These are phyloP conservation scores for Aeoliscus strigatus DNA, from an alignment of 2,797 vertebrate species.

Conservation along the genomic window DNA sequence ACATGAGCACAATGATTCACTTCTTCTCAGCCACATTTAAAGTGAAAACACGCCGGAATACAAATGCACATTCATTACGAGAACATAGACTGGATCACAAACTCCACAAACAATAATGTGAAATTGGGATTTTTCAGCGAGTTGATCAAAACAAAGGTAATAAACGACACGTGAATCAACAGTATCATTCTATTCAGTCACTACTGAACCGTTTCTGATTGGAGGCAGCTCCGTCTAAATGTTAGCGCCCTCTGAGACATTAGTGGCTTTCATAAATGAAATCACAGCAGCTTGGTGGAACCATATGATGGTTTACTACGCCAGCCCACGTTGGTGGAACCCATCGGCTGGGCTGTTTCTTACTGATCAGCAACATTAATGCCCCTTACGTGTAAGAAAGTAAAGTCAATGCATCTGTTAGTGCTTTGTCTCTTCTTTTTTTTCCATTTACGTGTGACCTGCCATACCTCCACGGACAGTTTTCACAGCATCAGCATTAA, in stretches of 20 bases:
- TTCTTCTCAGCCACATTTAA: constrained; percentile 28
- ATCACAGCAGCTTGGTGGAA: constrained; percentile 26
- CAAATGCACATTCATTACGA: constrained; percentile 22
- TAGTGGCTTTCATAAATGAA: constrained; percentile 17
- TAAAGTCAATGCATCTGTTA: constrained; percentile 10
- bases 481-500: background rate
- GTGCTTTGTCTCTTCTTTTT: constrained; percentile 1
- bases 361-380: constrained; percentile 23
- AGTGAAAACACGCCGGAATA: constrained; percentile 30
- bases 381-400: constrained; percentile 17
- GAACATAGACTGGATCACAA: background rate
- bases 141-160: constrained; percentile 33
- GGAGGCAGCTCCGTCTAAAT: constrained; percentile 24
- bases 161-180: constrained; percentile 43
- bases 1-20: constrained; percentile 31
- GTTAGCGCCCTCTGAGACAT: constrained; percentile 17
- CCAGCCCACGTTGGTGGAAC: constrained; percentile 9
- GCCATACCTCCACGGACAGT: background rate
- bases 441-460: background rate
- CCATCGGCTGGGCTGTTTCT: constrained; percentile 9
- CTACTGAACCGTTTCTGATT: constrained; percentile 21
- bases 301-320: constrained; percentile 9
- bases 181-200: constrained; percentile 21
- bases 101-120: too few relatives aligned
- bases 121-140: constrained; percentile 46